phyloP scores from a whole-genome alignment of 2,888 invertebrate genomes.

The Choreutis nemorana region DNA sequence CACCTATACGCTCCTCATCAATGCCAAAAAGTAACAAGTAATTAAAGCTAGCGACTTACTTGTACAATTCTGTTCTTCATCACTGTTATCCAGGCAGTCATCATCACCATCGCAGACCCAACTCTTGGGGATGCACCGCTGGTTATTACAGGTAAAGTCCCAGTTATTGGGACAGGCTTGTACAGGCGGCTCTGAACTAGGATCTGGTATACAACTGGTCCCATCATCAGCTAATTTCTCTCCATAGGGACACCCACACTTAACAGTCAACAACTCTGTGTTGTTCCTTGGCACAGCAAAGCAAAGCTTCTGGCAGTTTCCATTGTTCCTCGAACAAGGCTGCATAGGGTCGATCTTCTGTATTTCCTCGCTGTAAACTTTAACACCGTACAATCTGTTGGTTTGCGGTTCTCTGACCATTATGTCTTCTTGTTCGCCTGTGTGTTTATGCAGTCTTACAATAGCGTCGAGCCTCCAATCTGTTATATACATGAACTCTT shows the following conservation, averaged over 20 bases:
- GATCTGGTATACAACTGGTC: slow-evolving; percentile 78
- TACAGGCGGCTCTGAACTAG: slow-evolving; percentile 85
- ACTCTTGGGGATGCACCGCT: slow-evolving; percentile 89
- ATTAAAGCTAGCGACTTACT: slow-evolving; percentile 74
- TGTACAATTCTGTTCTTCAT: slow-evolving; percentile 94
- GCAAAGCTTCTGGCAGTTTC: slow-evolving; percentile 94
- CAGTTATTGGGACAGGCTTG: slow-evolving; percentile 90
- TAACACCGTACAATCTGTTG: slow-evolving; percentile 90
- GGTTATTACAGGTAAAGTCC: slow-evolving; percentile 95
- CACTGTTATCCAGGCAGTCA: slow-evolving; percentile 94
- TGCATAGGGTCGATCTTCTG: slow-evolving; percentile 77
- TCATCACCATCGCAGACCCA: slow-evolving; percentile 98
- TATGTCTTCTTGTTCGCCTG: slow-evolving; percentile 86
- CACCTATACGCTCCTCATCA: no score
- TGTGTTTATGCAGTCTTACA: slow-evolving; percentile 86
- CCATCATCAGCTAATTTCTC: slow-evolving; percentile 79
- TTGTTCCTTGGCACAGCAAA: slow-evolving; percentile 83
- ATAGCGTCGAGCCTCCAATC: slow-evolving; percentile 98
- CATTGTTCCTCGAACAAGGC: slow-evolving; percentile 85
- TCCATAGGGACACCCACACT: slow-evolving; percentile 94
- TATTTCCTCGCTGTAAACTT: slow-evolving; percentile 81
- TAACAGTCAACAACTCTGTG: slow-evolving; percentile 63
- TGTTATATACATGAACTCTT: slow-evolving; percentile 94
- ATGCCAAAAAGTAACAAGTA: no score
- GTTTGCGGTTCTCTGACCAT: slow-evolving; percentile 89